Evolutionary conservation across 2,888 invertebrate genomes (phyloP), one percentile per base, ranked within the genome.

Genomic region (Falcaria lacertinaria): DNA sequence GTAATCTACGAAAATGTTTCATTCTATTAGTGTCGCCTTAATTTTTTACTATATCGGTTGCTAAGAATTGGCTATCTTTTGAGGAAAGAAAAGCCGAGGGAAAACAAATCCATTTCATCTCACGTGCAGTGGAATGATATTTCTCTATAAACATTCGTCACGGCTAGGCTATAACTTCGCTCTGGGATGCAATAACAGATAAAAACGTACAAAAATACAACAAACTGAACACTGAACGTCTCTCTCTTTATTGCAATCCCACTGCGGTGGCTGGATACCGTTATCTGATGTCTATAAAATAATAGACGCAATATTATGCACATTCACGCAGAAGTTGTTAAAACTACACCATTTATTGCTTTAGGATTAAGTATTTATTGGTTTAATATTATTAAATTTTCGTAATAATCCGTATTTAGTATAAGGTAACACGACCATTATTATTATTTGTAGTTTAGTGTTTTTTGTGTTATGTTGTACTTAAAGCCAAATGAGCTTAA

Each of bases 141-240:
- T 69, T 65, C 57, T 60, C 51, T 61, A 68, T 65, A 67, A 69
- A 68, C 72, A 79, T 80, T 64, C 55, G 73, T 75, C 74, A 75
- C 68, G 65, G 64, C 49, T 55, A 58, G 55, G 64, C 70, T 57
- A 74, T 72, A 69, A 74, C 64, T 59, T 51, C 48, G 55, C 63
- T 66, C 64, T 60, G 66, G 65, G 76, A 72, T 68, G 79, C 75
- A 83, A 83, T 83, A 83, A 82, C 71, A 77, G 81, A 82, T 80
- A 80, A 81, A 80, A 81, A 72, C 63, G 57, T 57, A 67, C 64
- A 68, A 79, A 74, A 74, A 72, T 64, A 69, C 59, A 51, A 54
- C 54, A 53, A 61, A 53, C 57, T 62, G 65, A 68, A 64, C 69
- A 74, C 74, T 74, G 77, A 78, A 72, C 58, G 68, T 74, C 69